phyloP scores from a whole-genome alignment of 2,113 vertebrate genomes.

The Poeciliopsis prolifica region DNA sequence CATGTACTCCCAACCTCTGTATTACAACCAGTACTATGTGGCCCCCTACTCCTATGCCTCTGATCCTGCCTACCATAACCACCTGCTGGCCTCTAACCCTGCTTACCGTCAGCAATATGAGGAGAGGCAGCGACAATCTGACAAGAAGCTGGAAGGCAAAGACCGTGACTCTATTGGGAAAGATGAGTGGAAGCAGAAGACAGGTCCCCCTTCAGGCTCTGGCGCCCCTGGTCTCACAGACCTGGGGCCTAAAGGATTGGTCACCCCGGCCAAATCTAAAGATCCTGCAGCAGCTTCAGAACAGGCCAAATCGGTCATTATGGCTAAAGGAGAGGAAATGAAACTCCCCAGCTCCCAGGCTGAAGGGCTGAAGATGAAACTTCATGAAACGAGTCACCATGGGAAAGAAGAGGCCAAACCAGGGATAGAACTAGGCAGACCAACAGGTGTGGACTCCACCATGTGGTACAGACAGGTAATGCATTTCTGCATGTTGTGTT shows the following conservation, averaged over 20 bases:
- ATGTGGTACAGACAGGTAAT: constrained; percentile 99
- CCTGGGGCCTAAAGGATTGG: constrained; percentile 80
- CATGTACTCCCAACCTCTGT: constrained; percentile 98
- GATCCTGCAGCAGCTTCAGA: constrained; percentile 89
- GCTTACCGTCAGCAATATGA: constrained; percentile 94
- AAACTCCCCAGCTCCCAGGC: constrained; percentile 87
- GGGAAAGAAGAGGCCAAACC: constrained; percentile 91
- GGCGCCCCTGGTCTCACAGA: constrained; percentile 93
- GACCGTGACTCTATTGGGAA: constrained; percentile 88
- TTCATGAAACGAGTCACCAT: constrained; percentile 86
- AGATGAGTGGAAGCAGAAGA: constrained; percentile 97
- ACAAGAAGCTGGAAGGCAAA: constrained; percentile 91
- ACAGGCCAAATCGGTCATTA: constrained; percentile 90
- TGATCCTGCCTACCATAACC: constrained; percentile 93
- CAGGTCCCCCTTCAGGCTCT: constrained; percentile 88
- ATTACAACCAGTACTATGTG: constrained; percentile 97
- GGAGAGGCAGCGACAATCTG: constrained; percentile 90
- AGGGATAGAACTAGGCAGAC: constrained; percentile 61
- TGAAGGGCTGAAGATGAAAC: constrained; percentile 93
- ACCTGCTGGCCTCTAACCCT: constrained; percentile 91
- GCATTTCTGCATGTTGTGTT: neutral
- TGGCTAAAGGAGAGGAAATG: constrained; percentile 91
- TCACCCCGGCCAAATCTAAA: constrained; percentile 75
- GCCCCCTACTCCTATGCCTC: constrained; percentile 90
- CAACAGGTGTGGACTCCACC: constrained; percentile 90